A percentile compares a stretch with the other conserved stretches of the same genome.
These are phyloP conservation scores for Campoletis raptor DNA, from an alignment of 2,888 invertebrate species.

Conservation along the genomic window DNA sequence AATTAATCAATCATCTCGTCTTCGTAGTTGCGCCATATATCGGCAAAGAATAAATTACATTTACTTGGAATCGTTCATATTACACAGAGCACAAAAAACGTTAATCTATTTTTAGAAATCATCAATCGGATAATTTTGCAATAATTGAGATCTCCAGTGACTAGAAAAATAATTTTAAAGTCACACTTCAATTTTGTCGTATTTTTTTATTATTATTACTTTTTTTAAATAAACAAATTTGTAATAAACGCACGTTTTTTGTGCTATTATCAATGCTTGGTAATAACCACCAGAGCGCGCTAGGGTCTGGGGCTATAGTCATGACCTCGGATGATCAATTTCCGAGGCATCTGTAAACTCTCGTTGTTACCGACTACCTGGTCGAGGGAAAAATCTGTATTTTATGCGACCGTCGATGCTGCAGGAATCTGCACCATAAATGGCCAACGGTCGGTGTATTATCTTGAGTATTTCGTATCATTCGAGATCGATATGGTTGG, in stretches of 20 bases:
- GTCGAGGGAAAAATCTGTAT: slow-evolving; percentile 46
- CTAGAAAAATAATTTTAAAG: background rate
- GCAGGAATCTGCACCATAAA: slow-evolving; percentile 51
- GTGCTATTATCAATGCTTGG: background rate
- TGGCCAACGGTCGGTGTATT: slow-evolving; percentile 46
- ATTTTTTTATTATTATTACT: background rate
- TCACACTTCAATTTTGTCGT: background rate
- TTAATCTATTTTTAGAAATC: background rate
- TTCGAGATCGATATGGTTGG: slow-evolving; percentile 30
- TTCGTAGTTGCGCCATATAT: slow-evolving; percentile 2
- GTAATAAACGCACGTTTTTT: background rate
- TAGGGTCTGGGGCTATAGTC: background rate
- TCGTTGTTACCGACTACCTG: slow-evolving; percentile 73
- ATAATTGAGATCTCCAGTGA: background rate
- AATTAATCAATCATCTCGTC: slow-evolving; percentile 12
- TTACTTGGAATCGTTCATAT: background rate
- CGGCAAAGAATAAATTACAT: slow-evolving; percentile 1
- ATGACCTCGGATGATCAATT: slow-evolving; percentile 5
- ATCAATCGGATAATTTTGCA: background rate
- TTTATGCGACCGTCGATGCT: slow-evolving; percentile 54
- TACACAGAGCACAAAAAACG: background rate
- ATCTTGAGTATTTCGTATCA: slow-evolving; percentile 27
- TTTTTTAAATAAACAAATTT: background rate
- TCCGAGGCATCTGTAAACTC: slow-evolving; percentile 12
- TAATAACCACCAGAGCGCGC: slow-evolving; percentile 28